These are phyloP conservation scores for Cryptoblepharus egeriae DNA, from an alignment of 2,797 vertebrate species.

Conservation along the genomic window DNA sequence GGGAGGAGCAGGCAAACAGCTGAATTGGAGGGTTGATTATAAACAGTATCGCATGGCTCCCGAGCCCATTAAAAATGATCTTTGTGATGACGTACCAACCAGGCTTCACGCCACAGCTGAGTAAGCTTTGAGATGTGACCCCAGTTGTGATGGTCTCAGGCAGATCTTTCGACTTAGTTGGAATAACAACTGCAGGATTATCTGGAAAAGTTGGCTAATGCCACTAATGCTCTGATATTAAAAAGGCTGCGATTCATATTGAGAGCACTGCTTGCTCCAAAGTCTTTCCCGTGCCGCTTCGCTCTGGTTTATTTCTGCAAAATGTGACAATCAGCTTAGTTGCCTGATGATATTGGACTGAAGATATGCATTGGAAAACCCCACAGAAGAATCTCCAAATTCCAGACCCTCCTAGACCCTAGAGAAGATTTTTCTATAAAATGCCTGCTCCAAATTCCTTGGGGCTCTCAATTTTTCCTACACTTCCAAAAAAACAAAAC, in stretches of 20 bases:
- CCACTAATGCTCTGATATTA: background rate
- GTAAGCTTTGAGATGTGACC: background rate
- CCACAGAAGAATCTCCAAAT: background rate
- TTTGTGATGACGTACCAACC: slow-evolving; percentile 33
- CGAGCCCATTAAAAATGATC: slow-evolving; percentile 74
- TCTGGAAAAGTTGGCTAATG: background rate
- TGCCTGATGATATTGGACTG: background rate
- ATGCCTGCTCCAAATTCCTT: background rate
- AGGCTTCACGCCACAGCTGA: background rate
- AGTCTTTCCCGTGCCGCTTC: background rate
- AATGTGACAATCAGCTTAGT: background rate
- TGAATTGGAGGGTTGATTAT: slow-evolving; percentile 73
- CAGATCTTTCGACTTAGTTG: rapidly evolving
- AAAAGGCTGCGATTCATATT: background rate
- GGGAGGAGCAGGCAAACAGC: slow-evolving; percentile 89
- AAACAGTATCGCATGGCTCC: slow-evolving; percentile 70
- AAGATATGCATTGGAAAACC: background rate
- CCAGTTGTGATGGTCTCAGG: background rate
- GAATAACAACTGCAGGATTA: background rate
- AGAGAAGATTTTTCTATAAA: background rate
- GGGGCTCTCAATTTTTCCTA: no score
- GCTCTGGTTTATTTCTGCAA: background rate
- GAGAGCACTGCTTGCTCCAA: background rate
- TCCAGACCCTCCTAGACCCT: background rate
- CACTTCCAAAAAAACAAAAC: background rate